Evolutionary conservation across 2,888 invertebrate species (phyloP), one percentile per base, ranked within the genome.

Genomic region (Esperia sulphurella): DNA sequence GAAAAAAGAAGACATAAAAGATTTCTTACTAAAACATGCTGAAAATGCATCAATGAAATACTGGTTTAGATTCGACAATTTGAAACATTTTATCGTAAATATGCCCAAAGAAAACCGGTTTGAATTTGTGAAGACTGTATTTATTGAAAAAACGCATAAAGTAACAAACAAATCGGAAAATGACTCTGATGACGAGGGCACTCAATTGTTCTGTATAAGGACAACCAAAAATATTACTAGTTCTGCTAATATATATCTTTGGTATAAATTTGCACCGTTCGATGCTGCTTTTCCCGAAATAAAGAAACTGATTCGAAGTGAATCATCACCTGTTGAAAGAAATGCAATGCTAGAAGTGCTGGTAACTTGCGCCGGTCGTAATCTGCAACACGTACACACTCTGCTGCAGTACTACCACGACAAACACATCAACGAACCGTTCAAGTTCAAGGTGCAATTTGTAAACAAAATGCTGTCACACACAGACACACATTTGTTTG

Each of bases 391-490:
- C 50, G 48, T 81, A 21, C 63, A 70, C 31, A 58, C 62, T 14
- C 46, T 85, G 0, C 50, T 85, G 0, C 63, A 76, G 47, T 79
- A 70, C 55, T 80, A 75, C 53, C 59, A 65, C 8, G 72, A 78
- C 4, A 76, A 76, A 52, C 82, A 84, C 53, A 77, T 79, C 9
- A 84, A 84, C 49, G 84, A 85, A 41, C 42, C 52, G 1, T 52
- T 56, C 14, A 46, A 59, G 43, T 46, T 46, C 13, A 46, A 46
- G 41, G 14, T 46, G 33, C 41, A 46, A 28, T 46, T 46, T 41
- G 35, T 46, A 1, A 46, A 41, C 14, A 41, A 60, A 67, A 42
- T 84, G 1, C 37, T 85, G 7, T 58, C 62, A 1, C 58, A 71
- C 52, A 68, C 65, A 3, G 46, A 68, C 9, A 58, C 66, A 1